Base-by-base conservation (phyloP, 1,140 invertebrate genomes). In the Drosophila kohkoa region DNA sequence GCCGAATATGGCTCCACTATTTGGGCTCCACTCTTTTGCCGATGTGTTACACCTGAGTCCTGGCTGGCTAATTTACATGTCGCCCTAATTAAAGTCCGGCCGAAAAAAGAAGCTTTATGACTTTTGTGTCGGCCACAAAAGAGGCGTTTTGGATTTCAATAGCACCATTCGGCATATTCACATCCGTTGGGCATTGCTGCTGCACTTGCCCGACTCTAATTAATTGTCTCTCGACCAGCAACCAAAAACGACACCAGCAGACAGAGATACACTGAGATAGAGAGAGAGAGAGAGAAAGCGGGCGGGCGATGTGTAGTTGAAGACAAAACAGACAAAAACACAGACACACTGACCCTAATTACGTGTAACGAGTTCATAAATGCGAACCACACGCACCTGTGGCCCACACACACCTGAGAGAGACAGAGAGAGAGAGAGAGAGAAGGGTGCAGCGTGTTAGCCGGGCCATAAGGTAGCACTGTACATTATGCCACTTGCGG, bases 331-430 rank as follows among this genome's bases (percentile, higher is more conserved):
- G 30, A 51, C 30, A 35, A 38, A 52, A n/a, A 49, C 58, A 62
- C 55, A 68, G 64, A 77, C 83, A 79, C 70, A 88, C 59, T 87
- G 83, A 88, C 85, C 83, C 83, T 88, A 88, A 88, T 88, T 88
- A 88, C 83, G 85, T 88, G 83, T 88, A 88, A 88, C 85, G 85
- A 88, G 83, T 88, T 88, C 83, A 88, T 88, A 88, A 88, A 88
- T 82, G 79, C 80, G 60, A 58, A 10, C 68, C 75, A 62, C 83
- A 88, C 83, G 85, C 85, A 88, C 85, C 83, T 88, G 85, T 75
- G 59, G 45, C 25, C 32, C 20, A 46, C 7, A 41, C 43, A 32
- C 43, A 30, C n/a, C 55, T 25, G 20, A 20, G n/a, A 49, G 16
- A 5, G 7, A 11, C 13, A 5, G 11, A 20, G 6, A 49, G 46